Percentiles rank a stretch among this genome's conserved stretches.
These are phyloP conservation scores for Euura saliciscinereae DNA, from an alignment of 1,140 invertebrate species.

Conservation along the genomic window DNA sequence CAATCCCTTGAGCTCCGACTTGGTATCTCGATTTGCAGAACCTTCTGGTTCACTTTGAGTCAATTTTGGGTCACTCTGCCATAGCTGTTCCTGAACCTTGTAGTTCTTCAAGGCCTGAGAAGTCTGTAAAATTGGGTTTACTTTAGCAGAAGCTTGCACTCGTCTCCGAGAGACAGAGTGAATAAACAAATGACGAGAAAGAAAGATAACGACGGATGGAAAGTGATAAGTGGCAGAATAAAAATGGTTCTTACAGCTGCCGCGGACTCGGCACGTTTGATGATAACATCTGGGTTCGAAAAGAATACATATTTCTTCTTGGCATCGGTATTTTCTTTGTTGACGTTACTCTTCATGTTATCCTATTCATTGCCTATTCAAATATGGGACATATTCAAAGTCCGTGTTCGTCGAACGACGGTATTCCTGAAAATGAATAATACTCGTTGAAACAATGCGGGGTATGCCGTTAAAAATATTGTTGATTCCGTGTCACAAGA, in stretches of 20 bases:
- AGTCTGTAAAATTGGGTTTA: constrained; percentile 19
- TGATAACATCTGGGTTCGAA: constrained; percentile 42
- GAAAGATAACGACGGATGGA: background rate
- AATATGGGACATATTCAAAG: background rate
- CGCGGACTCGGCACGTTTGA: constrained; percentile 37
- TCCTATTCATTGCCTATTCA: constrained; percentile 14
- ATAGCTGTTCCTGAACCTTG: constrained; percentile 21
- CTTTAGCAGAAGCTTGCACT: too few relatives aligned
- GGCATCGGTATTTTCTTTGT: constrained; percentile 34
- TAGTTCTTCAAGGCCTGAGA: constrained; percentile 20
- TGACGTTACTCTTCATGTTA: constrained; percentile 43
- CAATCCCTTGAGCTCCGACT: constrained; percentile 31
- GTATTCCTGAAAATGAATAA: too few relatives aligned
- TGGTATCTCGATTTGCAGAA: constrained; percentile 3
- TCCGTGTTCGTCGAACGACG: too few relatives aligned
- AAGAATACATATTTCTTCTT: constrained; percentile 51
- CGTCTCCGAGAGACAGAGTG: too few relatives aligned
- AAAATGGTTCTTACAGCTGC: constrained; percentile 36
- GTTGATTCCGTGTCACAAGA: too few relatives aligned
- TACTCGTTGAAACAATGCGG: too few relatives aligned
- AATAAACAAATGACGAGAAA: too few relatives aligned
- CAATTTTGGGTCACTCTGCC: constrained; percentile 22
- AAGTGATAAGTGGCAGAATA: background rate
- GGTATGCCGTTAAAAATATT: too few relatives aligned
- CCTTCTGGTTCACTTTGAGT: constrained; percentile 27